A percentile compares a stretch with the other conserved stretches of the same genome.
phyloP scores from a whole-genome alignment of 1,140 invertebrate genomes.

The Samia ricini region DNA sequence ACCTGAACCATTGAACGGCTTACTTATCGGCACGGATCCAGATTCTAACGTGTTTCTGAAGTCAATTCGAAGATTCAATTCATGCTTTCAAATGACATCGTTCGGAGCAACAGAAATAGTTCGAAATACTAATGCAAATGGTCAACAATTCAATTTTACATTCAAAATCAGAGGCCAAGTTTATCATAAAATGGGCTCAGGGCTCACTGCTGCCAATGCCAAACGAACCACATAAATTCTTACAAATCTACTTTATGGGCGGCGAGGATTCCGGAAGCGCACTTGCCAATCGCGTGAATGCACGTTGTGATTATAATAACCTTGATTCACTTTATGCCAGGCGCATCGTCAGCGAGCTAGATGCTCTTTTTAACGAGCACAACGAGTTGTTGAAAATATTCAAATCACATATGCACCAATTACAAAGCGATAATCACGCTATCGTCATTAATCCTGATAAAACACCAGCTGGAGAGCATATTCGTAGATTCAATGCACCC shows the following conservation, averaged over 20 bases:
- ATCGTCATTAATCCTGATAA: conserved; percentile 5
- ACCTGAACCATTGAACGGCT: conserved; percentile 4
- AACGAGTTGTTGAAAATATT: conserved; percentile 31
- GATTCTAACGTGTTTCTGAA: conserved; percentile 28
- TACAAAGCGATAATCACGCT: conserved; percentile 18
- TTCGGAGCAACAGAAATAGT: conserved; percentile 28
- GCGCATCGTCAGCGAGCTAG: conserved; percentile 25
- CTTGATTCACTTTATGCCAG: conserved; percentile 24
- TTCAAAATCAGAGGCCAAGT: conserved; percentile 7
- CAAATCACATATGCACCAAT: conserved; percentile 28
- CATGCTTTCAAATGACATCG: conserved; percentile 13
- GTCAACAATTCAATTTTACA: conserved; percentile 17
- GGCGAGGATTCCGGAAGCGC: conserved; percentile 19
- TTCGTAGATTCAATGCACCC: conserved; percentile 27
- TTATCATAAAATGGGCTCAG: conserved; percentile 16
- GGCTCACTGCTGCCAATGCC: conserved; percentile 26
- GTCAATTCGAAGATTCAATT: conserved; percentile 28
- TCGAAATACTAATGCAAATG: conserved; percentile 16
- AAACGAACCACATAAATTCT: conserved; percentile 26
- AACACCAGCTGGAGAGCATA: conserved; percentile 26
- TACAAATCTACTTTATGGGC: conserved; percentile 27
- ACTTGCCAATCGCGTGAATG: conserved; percentile 28
- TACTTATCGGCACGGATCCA: conserved; percentile 6
- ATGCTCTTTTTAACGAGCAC: conserved; percentile 25
- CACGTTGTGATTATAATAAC: conserved; percentile 31